Conservation (phyloP, 2,113 vertebrate genomes). For the Phyllostomus discolor region DNA sequence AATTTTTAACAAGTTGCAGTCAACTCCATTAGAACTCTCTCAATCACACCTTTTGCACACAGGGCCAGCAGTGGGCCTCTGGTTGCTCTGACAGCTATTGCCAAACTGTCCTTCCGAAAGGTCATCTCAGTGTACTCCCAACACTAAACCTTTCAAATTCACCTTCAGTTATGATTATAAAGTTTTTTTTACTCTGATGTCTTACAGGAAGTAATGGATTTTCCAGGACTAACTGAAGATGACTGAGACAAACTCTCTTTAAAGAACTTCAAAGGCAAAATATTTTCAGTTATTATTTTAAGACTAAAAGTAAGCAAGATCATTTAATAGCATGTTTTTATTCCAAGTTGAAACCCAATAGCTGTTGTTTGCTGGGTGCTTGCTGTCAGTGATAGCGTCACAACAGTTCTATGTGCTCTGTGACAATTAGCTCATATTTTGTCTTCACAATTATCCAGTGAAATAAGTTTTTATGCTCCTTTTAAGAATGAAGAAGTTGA, state of each 20-base stretch:
- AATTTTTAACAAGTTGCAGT: not conserved
- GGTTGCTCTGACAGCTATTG: not conserved
- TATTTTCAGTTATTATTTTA: constrained; percentile 34
- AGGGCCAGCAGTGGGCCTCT: not conserved
- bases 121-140: not conserved
- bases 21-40: not conserved
- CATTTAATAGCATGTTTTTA: not conserved
- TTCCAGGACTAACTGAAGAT: constrained; percentile 27
- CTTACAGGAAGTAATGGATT: not conserved
- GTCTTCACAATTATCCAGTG: not conserved
- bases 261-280: constrained; percentile 42
- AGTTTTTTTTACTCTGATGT: not conserved
- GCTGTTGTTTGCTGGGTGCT: not conserved
- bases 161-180: not conserved
- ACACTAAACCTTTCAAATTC: not conserved
- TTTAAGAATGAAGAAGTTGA: not conserved
- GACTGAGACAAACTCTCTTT: constrained; percentile 16
- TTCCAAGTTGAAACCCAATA: not conserved
- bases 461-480: not conserved
- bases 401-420: not conserved
- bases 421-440: not conserved
- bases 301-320: constrained; percentile 23
- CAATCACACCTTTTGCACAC: not conserved
- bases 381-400: not conserved
- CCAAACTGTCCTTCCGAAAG: not conserved